A percentile compares a stretch with the other conserved stretches of the same genome.
Conservation (phyloP, 2,888 invertebrate species). For the Temnothorax unifasciatus region DNA sequence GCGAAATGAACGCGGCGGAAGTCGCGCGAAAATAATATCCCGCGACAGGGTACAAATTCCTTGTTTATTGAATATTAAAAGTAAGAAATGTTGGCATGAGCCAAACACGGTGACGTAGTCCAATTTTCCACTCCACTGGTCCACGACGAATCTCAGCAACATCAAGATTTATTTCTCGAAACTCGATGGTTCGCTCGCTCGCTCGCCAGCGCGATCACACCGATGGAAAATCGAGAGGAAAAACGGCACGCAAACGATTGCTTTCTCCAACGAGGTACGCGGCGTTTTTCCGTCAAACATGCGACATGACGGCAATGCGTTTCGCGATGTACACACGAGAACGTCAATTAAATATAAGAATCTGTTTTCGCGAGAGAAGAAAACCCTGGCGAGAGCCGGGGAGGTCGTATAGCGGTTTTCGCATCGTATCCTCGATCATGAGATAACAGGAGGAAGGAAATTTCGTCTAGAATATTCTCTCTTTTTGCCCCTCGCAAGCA, state of each 20-base stretch:
- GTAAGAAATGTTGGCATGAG: constrained; percentile 37
- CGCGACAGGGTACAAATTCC: constrained; percentile 32
- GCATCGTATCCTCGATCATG: neutral
- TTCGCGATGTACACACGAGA: neutral
- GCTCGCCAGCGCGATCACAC: constrained; percentile 36
- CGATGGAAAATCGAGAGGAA: constrained; percentile 20
- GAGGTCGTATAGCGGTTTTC: neutral
- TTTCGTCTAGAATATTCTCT: constrained; percentile 24
- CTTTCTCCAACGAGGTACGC: neutral
- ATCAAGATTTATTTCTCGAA: constrained; percentile 64
- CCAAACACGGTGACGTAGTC: constrained; percentile 58
- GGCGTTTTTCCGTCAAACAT: neutral
- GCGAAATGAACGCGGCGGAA: constrained; percentile 18
- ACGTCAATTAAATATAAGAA: constrained; percentile 30
- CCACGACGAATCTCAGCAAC: constrained; percentile 39
- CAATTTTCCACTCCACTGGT: constrained; percentile 68
- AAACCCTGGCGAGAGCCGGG: neutral
- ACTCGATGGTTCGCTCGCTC: constrained; percentile 60
- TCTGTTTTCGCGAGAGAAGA: constrained; percentile 2
- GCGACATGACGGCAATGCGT: neutral
- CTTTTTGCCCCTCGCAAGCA: neutral
- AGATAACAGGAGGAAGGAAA: constrained; percentile 8
- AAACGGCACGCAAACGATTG: constrained; percentile 7
- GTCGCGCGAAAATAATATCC: constrained; percentile 38
- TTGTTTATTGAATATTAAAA: constrained; percentile 57